Percentiles rank a stretch among this genome's conserved stretches.
phyloP scores from a whole-genome alignment of 2,113 vertebrate species.

The Dissostichus mawsoni region DNA sequence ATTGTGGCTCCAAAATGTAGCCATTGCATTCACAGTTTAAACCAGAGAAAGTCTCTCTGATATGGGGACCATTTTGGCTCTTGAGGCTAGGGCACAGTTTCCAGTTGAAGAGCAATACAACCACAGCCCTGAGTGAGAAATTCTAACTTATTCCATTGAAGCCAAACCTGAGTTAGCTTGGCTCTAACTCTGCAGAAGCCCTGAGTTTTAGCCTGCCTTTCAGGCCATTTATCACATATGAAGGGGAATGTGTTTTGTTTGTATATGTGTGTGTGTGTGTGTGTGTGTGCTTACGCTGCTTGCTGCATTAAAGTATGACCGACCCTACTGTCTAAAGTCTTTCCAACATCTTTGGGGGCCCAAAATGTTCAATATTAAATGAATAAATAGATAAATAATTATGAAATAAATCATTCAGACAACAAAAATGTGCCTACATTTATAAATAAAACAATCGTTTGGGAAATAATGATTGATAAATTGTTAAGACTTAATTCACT shows the following conservation, averaged over 20 bases:
- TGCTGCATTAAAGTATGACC: slow-evolving; percentile 35
- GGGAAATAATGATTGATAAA: not conserved
- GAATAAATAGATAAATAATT: slow-evolving; percentile 10
- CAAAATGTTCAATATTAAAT: slow-evolving; percentile 38
- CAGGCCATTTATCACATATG: slow-evolving; percentile 72
- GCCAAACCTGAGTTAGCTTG: slow-evolving; percentile 73
- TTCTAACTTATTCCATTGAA: slow-evolving; percentile 50
- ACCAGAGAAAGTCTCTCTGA: slow-evolving; percentile 54
- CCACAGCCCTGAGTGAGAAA: slow-evolving; percentile 72
- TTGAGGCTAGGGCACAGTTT: slow-evolving; percentile 70
- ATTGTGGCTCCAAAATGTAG: slow-evolving; percentile 33
- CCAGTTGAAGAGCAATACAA: slow-evolving; percentile 56
- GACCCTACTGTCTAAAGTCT: slow-evolving; percentile 27
- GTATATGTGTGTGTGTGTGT: too few species aligned
- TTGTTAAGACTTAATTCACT: not conserved
- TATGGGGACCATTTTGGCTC: slow-evolving; percentile 62
- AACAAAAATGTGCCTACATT: slow-evolving; percentile 7
- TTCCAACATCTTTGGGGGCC: slow-evolving; percentile 1
- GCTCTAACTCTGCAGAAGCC: slow-evolving; percentile 75
- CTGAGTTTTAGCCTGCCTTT: slow-evolving; percentile 73
- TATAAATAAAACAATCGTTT: slow-evolving; percentile 7
- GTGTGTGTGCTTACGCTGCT: slow-evolving; percentile 30
- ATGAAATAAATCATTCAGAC: not conserved
- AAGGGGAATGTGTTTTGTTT: slow-evolving; percentile 59
- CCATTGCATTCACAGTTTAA: slow-evolving; percentile 74